Conservation (phyloP, 1,140 invertebrate genomes). For the Orius laevigatus region DNA sequence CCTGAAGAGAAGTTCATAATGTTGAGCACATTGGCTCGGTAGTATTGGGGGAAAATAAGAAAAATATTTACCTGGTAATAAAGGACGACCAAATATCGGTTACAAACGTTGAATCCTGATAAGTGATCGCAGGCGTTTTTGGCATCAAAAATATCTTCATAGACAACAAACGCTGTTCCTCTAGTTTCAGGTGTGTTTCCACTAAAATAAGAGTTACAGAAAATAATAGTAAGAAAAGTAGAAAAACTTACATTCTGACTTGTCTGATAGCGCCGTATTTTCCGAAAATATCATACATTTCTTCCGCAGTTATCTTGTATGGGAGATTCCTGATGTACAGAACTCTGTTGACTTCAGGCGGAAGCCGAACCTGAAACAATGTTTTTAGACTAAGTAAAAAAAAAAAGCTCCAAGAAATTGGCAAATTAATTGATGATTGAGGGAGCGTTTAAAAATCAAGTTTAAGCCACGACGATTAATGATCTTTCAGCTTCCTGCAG, state of each 20-base stretch:
- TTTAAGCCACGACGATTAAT: no score
- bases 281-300: slow-evolving; percentile 99
- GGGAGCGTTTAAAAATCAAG: no score
- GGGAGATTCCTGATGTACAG: slow-evolving; percentile 94
- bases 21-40: no score
- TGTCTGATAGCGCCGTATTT: slow-evolving; percentile 99
- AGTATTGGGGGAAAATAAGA: no score
- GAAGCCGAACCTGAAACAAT: slow-evolving; percentile 69
- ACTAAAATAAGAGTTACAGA: slow-evolving; percentile 35
- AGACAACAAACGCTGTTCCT: slow-evolving; percentile 98
- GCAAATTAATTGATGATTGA: no score
- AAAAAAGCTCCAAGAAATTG: no score
- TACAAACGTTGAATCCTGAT: slow-evolving; percentile 98
- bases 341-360: slow-evolving; percentile 96
- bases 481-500: no score
- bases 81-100: slow-evolving; percentile 91
- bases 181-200: slow-evolving; percentile 95
- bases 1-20: no score
- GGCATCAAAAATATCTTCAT: slow-evolving; percentile 99
- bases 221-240: slow-evolving; percentile 2
- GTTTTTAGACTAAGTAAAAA: no score
- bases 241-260: slow-evolving; percentile 83
- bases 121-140: slow-evolving; percentile 99
- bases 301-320: slow-evolving; percentile 99
- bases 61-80: slow-evolving; percentile 61